phyloP scores from a whole-genome alignment of 2,888 invertebrate genomes.

The Yponomeuta cagnagella region DNA sequence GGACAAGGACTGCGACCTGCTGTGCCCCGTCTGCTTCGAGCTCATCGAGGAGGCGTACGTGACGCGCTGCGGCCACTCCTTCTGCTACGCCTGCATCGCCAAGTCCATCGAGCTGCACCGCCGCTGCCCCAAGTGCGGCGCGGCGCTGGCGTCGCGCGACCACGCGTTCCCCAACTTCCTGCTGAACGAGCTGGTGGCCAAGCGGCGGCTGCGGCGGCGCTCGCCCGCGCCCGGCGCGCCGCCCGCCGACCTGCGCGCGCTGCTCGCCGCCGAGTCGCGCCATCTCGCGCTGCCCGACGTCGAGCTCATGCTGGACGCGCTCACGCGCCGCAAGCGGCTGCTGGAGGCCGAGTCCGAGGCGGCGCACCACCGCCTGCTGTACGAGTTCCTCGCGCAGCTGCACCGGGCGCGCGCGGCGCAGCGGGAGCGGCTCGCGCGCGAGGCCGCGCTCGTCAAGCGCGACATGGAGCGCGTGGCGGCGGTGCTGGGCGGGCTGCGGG shows the following conservation, averaged over 20 bases:
- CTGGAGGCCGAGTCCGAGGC: slow-evolving; percentile 87
- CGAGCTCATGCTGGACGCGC: slow-evolving; percentile 86
- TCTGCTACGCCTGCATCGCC: slow-evolving; percentile 90
- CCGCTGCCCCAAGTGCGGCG: slow-evolving; percentile 90
- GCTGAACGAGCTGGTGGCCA: slow-evolving; percentile 80
- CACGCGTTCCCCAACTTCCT: slow-evolving; percentile 91
- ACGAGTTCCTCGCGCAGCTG: slow-evolving; percentile 88
- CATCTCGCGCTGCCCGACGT: slow-evolving; percentile 86
- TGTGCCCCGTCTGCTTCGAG: slow-evolving; percentile 92
- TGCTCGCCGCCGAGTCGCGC: slow-evolving; percentile 81
- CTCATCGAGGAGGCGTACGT: slow-evolving; percentile 92
- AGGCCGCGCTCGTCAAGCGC: slow-evolving; percentile 84
- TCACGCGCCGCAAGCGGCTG: slow-evolving; percentile 85
- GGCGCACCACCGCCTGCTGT: slow-evolving; percentile 86
- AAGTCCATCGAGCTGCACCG: slow-evolving; percentile 88
- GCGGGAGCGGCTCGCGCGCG: slow-evolving; percentile 72
- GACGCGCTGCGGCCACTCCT: slow-evolving; percentile 94
- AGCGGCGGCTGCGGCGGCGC: slow-evolving; percentile 18
- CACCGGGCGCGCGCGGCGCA: slow-evolving; percentile 80
- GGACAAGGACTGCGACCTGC: slow-evolving; percentile 78
- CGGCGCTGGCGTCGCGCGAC: slow-evolving; percentile 79
- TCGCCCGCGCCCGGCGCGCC: slow-evolving; percentile 35
- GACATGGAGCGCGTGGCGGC: slow-evolving; percentile 83
- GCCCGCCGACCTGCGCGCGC: slow-evolving; percentile 50
- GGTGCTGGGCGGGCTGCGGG: slow-evolving; percentile 23